Conservation (phyloP, 2,797 vertebrate species). For the Cryptoblepharus egeriae region DNA sequence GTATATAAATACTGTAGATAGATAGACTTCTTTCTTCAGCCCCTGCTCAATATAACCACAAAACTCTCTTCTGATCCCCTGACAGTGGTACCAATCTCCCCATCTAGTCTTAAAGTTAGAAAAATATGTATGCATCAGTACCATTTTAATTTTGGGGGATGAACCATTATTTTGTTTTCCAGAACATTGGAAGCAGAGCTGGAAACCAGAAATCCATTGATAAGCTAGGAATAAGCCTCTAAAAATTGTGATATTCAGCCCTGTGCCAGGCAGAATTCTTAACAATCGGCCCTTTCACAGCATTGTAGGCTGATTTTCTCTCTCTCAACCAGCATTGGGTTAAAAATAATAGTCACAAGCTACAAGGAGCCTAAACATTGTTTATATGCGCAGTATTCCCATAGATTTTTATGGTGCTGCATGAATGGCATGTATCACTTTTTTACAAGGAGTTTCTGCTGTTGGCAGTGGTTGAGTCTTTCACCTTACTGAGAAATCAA, state of each 20-base stretch:
- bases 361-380: background rate
- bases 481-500: background rate
- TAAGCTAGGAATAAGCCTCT: too few species aligned
- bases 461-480: background rate
- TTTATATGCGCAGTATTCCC: background rate
- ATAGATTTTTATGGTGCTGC: background rate
- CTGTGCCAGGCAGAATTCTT: too few species aligned
- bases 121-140: background rate
- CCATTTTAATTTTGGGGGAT: background rate
- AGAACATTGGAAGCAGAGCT: too few species aligned
- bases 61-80: background rate
- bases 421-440: background rate
- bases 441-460: background rate
- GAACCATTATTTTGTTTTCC: background rate
- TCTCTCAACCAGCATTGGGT: background rate
- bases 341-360: background rate
- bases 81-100: background rate
- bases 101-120: background rate
- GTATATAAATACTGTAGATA: too few species aligned
- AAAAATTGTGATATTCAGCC: too few species aligned
- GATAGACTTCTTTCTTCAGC: too few species aligned
- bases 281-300: background rate
- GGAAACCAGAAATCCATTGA: too few species aligned
- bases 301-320: background rate
- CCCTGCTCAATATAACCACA: background rate